Evolutionary conservation across 2,888 invertebrate species (phyloP), one percentile per base, ranked within the genome.

Genomic region (Caenorhabditis sinica): DNA sequence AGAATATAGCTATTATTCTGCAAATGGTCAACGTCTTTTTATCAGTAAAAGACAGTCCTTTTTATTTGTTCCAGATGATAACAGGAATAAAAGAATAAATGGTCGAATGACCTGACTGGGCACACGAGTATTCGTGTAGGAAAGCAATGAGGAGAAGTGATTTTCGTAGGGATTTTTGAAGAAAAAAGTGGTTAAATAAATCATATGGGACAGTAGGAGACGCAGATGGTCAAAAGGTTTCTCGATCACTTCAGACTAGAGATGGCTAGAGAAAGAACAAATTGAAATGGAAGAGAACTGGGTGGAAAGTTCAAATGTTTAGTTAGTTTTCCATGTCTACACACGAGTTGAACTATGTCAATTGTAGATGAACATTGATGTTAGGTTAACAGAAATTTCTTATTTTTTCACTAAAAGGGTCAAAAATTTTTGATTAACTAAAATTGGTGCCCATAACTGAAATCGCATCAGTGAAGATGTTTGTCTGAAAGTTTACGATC

Each of bases 41-140:
- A 76, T 76, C 58, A 76, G 66, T 69, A 15, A 36, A 40, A 56
- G 56, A 40, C 56, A 40, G 36, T 40, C 2, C 13, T 56, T 68
- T 68, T 66, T 76, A 69, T 69, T 25, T 53, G 53, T 36, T 53
- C 51, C 9, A 20, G 36, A 36, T 58, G 75, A 75, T 66, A 76
- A 76, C 45, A 20, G 20, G 23, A 30, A 53, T 33, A 3, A n/a
- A 28, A 40, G 40, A 45, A 25, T 40, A 45, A 51, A 30, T 15
- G 40, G 53, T 53, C 63, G 40, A 51, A 68, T 53, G 53, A 53
- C 53, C 51, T 3, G 13, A 53, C 11, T 20, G 28, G n/a, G 25
- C 15, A 60, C 51, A 68, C 30, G 25, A 56, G 25, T 45, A 28
- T 75, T 40, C 6, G n/a, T 23, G 43, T 65, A 56, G 25, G 25